A percentile compares a stretch with the other conserved stretches of the same genome.
phyloP scores from a whole-genome alignment of 2,797 vertebrate species.

The Acropternis orthonyx region DNA sequence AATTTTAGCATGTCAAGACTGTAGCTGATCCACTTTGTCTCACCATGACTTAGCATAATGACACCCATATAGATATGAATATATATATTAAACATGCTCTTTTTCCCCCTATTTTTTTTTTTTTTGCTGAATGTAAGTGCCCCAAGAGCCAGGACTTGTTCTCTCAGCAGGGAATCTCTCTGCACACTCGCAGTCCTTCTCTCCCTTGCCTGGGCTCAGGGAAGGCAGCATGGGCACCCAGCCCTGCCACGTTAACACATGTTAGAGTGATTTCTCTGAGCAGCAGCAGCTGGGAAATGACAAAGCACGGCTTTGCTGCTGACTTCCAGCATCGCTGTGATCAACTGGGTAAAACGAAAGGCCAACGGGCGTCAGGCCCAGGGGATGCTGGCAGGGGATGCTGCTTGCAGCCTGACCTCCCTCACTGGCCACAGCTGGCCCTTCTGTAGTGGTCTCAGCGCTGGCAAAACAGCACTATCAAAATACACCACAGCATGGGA shows the following conservation, averaged over 20 bases:
- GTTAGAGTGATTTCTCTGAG: neutral
- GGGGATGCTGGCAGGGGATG: neutral
- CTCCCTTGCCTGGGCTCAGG: rapidly evolving
- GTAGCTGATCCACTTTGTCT: slow-evolving; percentile 15
- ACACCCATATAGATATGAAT: neutral
- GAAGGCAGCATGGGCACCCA: rapidly evolving
- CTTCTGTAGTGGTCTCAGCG: neutral
- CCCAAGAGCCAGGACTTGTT: neutral
- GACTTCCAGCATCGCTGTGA: neutral
- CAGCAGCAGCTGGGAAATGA: neutral
- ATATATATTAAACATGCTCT: neutral
- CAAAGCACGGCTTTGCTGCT: neutral
- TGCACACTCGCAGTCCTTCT: neutral
- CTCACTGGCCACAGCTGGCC: neutral
- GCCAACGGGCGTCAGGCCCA: neutral
- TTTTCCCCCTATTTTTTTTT: rapidly evolving
- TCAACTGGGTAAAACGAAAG: rapidly evolving
- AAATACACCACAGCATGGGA: neutral
- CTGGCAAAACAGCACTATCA: neutral
- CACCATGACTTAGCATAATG: neutral
- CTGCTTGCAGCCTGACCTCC: neutral
- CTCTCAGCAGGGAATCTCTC: rapidly evolving
- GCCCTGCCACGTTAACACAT: neutral
- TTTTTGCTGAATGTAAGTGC: neutral
- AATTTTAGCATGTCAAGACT: slow-evolving; percentile 13